Evolutionary conservation across 2,113 vertebrate genomes (phyloP), one percentile per base, ranked within the genome.

Genomic region (Lampris incognitus): DNA sequence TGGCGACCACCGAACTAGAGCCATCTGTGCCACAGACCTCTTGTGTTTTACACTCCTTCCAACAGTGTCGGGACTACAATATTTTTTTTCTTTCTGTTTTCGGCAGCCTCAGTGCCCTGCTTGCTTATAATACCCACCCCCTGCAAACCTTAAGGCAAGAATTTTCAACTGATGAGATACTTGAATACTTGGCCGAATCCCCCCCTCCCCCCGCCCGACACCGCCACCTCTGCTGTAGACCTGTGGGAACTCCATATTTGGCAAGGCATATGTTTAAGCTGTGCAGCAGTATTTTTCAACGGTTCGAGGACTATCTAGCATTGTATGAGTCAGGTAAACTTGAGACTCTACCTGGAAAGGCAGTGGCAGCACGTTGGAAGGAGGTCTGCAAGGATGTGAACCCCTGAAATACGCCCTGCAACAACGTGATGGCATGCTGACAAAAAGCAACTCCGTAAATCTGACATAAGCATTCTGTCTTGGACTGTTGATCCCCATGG

Each of bases 131-230:
- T 56, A 73, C 66, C 40, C 11, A 40, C 63, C 78, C 63, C 74
- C 68, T 78, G 78, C 50, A 68, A 66, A 75, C 66, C 60, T 24
- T 69, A 50, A 79, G 6, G 58, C 60, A 46, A n/a, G 48, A 69
- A 68, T 63, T 37, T 81, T 68, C 36, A 66, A 74, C 70, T 59
- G 76, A 86, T 61, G 63, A 76, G 44, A 72, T 36, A 67, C 82
- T 85, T 50, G 50, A 70, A 72, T 44, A 39, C 54, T 69, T 84
- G 69, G 77, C 65, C 56, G 49, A 41, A 64, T 79, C 9, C 3
- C 36, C 44, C 36, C 55, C 24, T 52, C 57, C 37, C 55, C 9
- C 44, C 65, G 24, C 24, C 24, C 24, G 24, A 24, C 10, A 10
- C 41, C 39, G 58, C 50, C 37, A 4, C 36, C 51, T 67, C 42